Evolutionary conservation across 2,888 invertebrate species (phyloP), one percentile per base, ranked within the genome.

Genomic region (Aphrophora alni): DNA sequence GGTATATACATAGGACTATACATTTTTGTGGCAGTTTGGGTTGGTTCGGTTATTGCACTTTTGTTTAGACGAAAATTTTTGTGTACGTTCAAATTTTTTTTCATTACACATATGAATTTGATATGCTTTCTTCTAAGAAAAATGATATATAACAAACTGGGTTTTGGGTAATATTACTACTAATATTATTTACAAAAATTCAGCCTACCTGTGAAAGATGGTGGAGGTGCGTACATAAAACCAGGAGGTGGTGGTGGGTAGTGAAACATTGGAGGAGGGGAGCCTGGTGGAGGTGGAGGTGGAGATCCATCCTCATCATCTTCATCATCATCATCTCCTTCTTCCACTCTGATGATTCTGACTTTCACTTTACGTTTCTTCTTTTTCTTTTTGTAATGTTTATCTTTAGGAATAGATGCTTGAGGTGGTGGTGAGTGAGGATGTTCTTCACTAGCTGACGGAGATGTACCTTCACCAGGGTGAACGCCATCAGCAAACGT

Each of bases 401-500:
- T 91, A 83, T 91, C 90, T 83, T 91, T 91, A 17, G 90, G 89
- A 71, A 89, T 86, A 82, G 89, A 90, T 44, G 87, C 85, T 0
- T 89, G 89, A 0, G 92, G 92, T 1, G 92, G 92, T 0, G 92
- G 92, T 0, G 92, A 92, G 0, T 90, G 89, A 85, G 92, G 89
- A 82, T 92, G 92, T 28, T 90, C 90, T 84, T 92, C 91, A 1
- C 90, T 91, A 0, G 90, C 85, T 3, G 88, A 88, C 0, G 88
- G 87, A 0, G 88, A 88, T 0, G 88, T 87, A 0, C 88, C 88
- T 83, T 88, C 87, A 2, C 89, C 92, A 0, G 92, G 92, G 81
- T 89, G 88, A 24, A 92, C 88, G 2, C 92, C 92, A 86, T 92
- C 92, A 2, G 92, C 92, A 85, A 92, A 92, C 84, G 90, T 90